Conservation (phyloP, 2,797 vertebrate genomes). For the Pygocentrus nattereri region DNA sequence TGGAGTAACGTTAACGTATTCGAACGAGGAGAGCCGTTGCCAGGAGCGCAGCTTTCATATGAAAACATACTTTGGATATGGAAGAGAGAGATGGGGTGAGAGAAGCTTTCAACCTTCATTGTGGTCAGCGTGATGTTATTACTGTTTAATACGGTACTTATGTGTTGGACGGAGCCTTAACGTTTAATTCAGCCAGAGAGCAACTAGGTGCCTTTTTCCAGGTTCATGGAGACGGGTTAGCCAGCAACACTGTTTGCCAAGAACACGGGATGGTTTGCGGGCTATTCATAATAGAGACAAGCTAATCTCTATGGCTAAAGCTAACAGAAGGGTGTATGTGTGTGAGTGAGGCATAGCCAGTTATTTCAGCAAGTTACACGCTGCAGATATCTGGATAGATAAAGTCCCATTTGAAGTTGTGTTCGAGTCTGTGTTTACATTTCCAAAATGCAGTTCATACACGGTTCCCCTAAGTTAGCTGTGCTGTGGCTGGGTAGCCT, state of each 20-base stretch:
- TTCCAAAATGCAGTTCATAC: not conserved
- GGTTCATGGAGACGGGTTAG: not conserved
- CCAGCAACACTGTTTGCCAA: constrained; percentile 1
- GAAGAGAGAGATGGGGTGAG: constrained; percentile 58
- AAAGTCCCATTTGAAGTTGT: constrained; percentile 9
- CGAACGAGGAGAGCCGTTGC: not conserved
- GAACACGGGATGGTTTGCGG: not conserved
- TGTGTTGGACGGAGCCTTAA: not conserved
- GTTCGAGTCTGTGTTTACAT: not conserved
- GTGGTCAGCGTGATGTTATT: not conserved
- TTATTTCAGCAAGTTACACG: constrained; percentile 14
- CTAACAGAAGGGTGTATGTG: constrained; percentile 30
- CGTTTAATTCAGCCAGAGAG: not conserved
- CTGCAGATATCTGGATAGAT: not conserved
- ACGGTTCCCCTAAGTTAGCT: not conserved
- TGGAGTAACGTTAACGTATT: not conserved
- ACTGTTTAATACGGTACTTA: not conserved
- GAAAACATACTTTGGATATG: constrained; percentile 38
- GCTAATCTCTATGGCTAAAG: constrained; percentile 23
- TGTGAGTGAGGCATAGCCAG: not conserved
- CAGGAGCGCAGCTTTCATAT: not conserved
- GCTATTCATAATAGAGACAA: constrained; percentile 13
- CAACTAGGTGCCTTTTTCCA: not conserved
- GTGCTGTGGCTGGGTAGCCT: not conserved
- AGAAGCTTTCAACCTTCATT: constrained; percentile 9